Evolutionary conservation across 2,888 invertebrate genomes (phyloP), one percentile per base, ranked within the genome.

Genomic region (Lasiommata megera): DNA sequence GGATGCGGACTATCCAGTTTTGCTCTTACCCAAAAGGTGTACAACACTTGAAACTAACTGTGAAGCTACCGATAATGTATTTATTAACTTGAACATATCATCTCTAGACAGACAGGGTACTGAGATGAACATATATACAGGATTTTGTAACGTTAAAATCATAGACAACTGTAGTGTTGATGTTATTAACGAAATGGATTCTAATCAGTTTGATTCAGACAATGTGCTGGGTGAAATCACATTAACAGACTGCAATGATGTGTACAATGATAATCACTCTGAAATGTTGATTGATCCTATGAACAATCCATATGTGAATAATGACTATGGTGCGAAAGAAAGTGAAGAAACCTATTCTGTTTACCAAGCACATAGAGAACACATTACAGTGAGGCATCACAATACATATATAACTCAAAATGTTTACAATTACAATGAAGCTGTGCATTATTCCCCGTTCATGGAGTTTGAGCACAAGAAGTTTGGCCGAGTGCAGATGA

Each of bases 261-360:
- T 6, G 2, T 72, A 67, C 41, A 69, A 72, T 0, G 76, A 74
- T 62, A 80, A 69, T 44, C 83, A 84, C 59, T 80, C 81, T 1
- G 77, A 83, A 54, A 84, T 88, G 0, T 87, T 88, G 88, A 88
- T 87, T 34, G 88, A 88, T 43, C 86, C 87, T 0, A 69, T 74
- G 0, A 70, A 79, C 28, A 88, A 85, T 53, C 88, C 88, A 0
- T 81, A 73, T 64, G 83, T 86, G 0, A 87, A 87, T 56, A 88
- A 86, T 47, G 72, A 70, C 31, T 84, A 76, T 65, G 75, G 80
- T 7, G 63, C 70, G 1, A 59, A 67, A 0, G 72, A 70, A 28
- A 63, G 71, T 0, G 71, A 77, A 23, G 77, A 77, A 36, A 62
- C 68, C 5, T 82, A 74, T 52, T 74, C 80, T 0, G 67, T 82